Conservation (phyloP, 2,113 vertebrate species). For the Lophotis ruficrista region DNA sequence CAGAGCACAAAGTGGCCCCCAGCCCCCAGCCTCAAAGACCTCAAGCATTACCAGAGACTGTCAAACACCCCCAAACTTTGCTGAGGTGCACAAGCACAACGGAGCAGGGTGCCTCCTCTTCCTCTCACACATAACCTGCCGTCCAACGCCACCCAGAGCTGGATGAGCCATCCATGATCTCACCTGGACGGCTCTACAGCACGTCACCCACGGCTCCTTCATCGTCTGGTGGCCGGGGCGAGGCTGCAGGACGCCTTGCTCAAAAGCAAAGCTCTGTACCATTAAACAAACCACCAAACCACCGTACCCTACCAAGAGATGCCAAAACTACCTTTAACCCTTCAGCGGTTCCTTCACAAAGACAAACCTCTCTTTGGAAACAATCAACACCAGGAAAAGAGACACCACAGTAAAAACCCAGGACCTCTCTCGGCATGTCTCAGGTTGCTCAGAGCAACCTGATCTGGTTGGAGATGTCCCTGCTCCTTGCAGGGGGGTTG, state of each 20-base stretch:
- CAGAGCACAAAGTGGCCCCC: neutral
- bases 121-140: neutral
- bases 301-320: neutral
- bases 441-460: neutral
- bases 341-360: neutral
- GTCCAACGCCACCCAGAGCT: too few species aligned
- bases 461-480: neutral
- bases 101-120: neutral
- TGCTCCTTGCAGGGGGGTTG: neutral
- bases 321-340: neutral
- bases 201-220: neutral
- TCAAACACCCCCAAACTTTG: neutral
- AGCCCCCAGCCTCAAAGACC: neutral
- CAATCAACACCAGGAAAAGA: neutral
- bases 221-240: neutral
- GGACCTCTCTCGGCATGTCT: neutral
- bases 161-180: rapidly evolving
- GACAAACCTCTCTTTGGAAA: neutral
- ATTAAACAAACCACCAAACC: neutral
- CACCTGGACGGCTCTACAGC: neutral
- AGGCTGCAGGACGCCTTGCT: neutral
- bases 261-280: neutral
- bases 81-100: neutral
- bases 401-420: neutral
- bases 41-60: neutral